Percentiles rank a stretch among this genome's conserved stretches.
These are phyloP conservation scores for Sturnus vulgaris DNA, from an alignment of 2,113 vertebrate species.

Conservation along the genomic window DNA sequence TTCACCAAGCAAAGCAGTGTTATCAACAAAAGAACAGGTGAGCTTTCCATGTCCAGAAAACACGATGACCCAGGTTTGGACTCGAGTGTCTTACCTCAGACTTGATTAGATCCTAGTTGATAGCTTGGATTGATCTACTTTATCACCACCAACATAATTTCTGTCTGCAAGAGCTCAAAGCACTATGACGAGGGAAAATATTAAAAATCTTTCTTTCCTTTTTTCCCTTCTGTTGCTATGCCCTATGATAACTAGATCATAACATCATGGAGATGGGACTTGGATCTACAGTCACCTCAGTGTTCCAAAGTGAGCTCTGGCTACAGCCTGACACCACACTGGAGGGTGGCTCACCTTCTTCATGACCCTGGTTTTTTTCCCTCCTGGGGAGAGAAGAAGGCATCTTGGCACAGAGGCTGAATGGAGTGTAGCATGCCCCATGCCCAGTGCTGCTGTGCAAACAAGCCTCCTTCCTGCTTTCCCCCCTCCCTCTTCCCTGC, in stretches of 20 bases:
- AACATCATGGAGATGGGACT: neutral
- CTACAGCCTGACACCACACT: neutral
- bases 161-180: neutral
- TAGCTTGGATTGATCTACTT: neutral
- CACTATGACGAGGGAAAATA: neutral
- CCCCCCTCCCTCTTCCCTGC: neutral
- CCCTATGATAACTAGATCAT: neutral
- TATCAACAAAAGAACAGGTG: neutral
- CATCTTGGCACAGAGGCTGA: neutral
- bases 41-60: neutral
- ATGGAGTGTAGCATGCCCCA: neutral
- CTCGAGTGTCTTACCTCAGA: neutral
- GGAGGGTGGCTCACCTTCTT: neutral
- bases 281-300: neutral
- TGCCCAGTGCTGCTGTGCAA: neutral
- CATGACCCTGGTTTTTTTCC: neutral
- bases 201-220: fast-evolving
- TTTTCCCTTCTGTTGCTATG: neutral
- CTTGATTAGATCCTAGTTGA: neutral
- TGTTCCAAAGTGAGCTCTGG: neutral
- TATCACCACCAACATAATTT: neutral
- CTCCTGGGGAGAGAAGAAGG: neutral
- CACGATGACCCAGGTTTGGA: fast-evolving
- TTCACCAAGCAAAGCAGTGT: neutral
- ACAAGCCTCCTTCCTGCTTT: neutral